phyloP scores from a whole-genome alignment of 2,797 vertebrate species.

The Rhynchonycteris naso region DNA sequence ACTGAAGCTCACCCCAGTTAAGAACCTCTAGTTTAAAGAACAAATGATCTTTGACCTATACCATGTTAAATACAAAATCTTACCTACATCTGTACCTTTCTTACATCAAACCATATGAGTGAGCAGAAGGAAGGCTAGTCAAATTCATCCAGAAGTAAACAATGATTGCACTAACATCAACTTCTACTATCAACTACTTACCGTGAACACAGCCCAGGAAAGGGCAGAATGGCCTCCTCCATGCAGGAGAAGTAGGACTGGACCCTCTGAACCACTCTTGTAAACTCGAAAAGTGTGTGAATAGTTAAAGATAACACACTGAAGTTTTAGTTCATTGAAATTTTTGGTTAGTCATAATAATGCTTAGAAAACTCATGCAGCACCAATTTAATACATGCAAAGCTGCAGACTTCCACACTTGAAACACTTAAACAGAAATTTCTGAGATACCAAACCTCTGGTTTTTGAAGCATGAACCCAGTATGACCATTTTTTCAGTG shows the following conservation, averaged over 20 bases:
- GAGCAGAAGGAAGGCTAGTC: not conserved
- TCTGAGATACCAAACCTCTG: slow-evolving; percentile 28
- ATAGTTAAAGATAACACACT: slow-evolving; percentile 89
- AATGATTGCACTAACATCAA: not conserved
- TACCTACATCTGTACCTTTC: not conserved
- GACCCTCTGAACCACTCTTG: slow-evolving; percentile 94
- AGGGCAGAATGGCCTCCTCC: slow-evolving; percentile 99
- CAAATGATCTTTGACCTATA: not conserved
- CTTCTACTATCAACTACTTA: slow-evolving; percentile 77
- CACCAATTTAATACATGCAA: not conserved
- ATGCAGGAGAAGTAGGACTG: slow-evolving; percentile 94
- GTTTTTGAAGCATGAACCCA: slow-evolving; percentile 28
- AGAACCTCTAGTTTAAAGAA: slow-evolving; percentile 33
- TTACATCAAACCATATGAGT: not conserved
- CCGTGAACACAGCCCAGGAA: slow-evolving; percentile 99
- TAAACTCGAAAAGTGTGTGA: slow-evolving; percentile 98
- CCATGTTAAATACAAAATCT: not conserved
- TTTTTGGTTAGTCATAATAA: slow-evolving; percentile 52
- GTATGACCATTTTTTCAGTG: not conserved
- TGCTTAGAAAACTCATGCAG: slow-evolving; percentile 39
- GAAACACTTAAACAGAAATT: slow-evolving; percentile 50
- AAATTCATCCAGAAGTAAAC: slow-evolving; percentile 36
- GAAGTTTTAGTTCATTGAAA: slow-evolving; percentile 10
- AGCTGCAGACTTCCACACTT: slow-evolving; percentile 27
- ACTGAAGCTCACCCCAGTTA: not conserved